These are phyloP conservation scores for Bostrychus sinensis DNA, from an alignment of 2,113 vertebrate species.

Conservation along the genomic window DNA sequence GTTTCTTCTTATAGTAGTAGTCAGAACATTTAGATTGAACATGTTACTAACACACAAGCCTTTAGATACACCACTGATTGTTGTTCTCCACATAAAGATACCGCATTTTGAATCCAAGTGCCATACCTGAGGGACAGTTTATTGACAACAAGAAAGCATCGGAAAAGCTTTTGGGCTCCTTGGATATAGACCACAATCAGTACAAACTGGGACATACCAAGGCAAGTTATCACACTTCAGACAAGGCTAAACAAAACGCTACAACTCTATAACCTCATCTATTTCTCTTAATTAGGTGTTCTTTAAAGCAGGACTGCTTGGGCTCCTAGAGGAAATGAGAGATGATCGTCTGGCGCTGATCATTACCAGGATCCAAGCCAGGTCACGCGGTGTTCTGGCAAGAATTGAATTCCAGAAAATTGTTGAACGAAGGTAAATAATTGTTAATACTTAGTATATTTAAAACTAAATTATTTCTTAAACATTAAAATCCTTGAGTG, in stretches of 20 bases:
- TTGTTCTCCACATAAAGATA: constrained; percentile 52
- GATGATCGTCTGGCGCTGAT: constrained; percentile 86
- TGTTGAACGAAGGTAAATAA: constrained; percentile 87
- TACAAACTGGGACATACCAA: constrained; percentile 87
- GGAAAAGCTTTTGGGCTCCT: constrained; percentile 76
- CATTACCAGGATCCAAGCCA: constrained; percentile 86
- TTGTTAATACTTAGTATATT: too few species aligned
- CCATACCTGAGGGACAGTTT: constrained; percentile 82
- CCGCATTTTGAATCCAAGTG: constrained; percentile 58
- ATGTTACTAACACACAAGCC: too few species aligned
- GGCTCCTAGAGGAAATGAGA: constrained; percentile 87
- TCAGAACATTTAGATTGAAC: too few species aligned
- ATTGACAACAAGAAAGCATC: constrained; percentile 88
- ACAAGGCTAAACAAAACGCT: too few species aligned
- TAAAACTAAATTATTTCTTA: too few species aligned
- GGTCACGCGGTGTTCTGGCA: constrained; percentile 84
- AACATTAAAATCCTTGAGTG: too few species aligned
- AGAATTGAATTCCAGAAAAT: constrained; percentile 90
- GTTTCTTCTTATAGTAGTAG: too few species aligned
- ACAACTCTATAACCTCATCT: too few species aligned
- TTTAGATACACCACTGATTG: too few species aligned
- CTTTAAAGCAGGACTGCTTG: constrained; percentile 87
- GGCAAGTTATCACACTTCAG: constrained; percentile 67
- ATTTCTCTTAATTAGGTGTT: constrained; percentile 61
- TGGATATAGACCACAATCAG: constrained; percentile 83